Percentiles rank a stretch among this genome's conserved stretches.
Evolutionary conservation across 2,888 invertebrate genomes (phyloP).

Genomic region (Crematogaster levior): DNA sequence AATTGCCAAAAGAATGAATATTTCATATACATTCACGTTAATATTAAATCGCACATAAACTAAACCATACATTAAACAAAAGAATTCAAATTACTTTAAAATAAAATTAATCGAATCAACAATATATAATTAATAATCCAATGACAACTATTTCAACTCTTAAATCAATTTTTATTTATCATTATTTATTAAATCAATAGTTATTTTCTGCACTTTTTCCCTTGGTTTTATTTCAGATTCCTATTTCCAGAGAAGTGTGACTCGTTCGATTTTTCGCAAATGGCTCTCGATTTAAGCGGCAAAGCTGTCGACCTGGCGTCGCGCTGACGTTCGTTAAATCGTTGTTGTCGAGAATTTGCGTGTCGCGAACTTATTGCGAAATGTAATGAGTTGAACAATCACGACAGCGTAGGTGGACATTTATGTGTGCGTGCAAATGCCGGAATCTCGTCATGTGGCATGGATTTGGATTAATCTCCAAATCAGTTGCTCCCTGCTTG

Average conservation of each 20-base stretch:
- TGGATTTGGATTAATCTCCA: constrained; percentile 49
- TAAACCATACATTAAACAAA: background rate
- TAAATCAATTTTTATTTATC: background rate
- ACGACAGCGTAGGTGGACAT: constrained; percentile 29
- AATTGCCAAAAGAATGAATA: background rate
- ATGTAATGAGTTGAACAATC: constrained; percentile 39
- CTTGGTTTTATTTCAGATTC: background rate
- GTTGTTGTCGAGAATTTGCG: constrained; percentile 17
- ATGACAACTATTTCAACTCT: background rate
- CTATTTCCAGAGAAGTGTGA: background rate
- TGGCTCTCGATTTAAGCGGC: constrained; percentile 1
- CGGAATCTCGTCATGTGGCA: constrained; percentile 35
- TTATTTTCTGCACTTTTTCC: background rate
- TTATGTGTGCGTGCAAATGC: constrained; percentile 37
- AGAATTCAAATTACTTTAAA: background rate
- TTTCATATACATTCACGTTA: background rate
- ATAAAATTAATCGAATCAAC: too few relatives aligned
- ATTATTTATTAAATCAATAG: too few relatives aligned
- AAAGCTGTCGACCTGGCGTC: constrained; percentile 3
- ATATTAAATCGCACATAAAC: background rate
- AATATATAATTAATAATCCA: too few relatives aligned
- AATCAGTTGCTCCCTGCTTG: constrained; percentile 32
- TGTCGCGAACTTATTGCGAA: constrained; percentile 39
- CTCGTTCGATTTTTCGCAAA: constrained; percentile 32
- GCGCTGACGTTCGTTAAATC: constrained; percentile 41